These are phyloP conservation scores for Campoplex nolae DNA, from an alignment of 2,888 invertebrate species.

Conservation along the genomic window DNA sequence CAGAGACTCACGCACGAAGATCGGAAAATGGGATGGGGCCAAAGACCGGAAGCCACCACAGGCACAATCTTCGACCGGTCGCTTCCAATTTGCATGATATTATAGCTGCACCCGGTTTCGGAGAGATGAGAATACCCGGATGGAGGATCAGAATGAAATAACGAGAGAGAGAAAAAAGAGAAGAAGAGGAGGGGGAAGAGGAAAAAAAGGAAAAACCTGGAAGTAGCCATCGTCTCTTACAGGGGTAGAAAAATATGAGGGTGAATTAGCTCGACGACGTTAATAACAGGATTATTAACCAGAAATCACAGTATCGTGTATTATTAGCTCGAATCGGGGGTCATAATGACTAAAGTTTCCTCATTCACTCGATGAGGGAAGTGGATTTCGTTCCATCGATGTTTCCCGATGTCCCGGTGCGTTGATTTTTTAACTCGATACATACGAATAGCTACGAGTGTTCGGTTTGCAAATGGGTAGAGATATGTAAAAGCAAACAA, in stretches of 20 bases:
- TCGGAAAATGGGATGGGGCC: background rate
- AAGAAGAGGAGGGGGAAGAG: background rate
- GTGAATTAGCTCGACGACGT: slow-evolving; percentile 60
- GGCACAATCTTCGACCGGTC: slow-evolving; percentile 68
- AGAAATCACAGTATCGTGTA: slow-evolving; percentile 58
- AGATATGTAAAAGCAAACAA: background rate
- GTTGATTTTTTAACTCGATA: background rate
- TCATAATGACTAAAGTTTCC: slow-evolving; percentile 35
- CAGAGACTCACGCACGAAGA: slow-evolving; percentile 25
- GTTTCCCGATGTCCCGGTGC: background rate
- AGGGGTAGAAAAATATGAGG: slow-evolving; percentile 64
- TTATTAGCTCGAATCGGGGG: slow-evolving; percentile 38
- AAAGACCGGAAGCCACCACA: slow-evolving; percentile 51
- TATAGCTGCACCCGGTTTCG: slow-evolving; percentile 56
- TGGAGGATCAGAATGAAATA: slow-evolving; percentile 20
- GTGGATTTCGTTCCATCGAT: background rate
- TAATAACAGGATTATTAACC: slow-evolving; percentile 72
- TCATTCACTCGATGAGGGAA: background rate
- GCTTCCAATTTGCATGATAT: slow-evolving; percentile 71
- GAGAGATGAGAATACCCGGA: slow-evolving; percentile 47
- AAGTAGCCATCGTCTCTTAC: slow-evolving; percentile 33
- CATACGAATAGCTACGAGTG: background rate
- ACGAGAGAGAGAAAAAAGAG: slow-evolving; percentile 26
- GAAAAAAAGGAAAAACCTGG: slow-evolving; percentile 5
- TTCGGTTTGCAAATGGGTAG: background rate